A percentile compares a stretch with the other conserved stretches of the same genome.
Evolutionary conservation across 2,113 vertebrate species (phyloP).

Genomic region (Istiophorus platypterus): DNA sequence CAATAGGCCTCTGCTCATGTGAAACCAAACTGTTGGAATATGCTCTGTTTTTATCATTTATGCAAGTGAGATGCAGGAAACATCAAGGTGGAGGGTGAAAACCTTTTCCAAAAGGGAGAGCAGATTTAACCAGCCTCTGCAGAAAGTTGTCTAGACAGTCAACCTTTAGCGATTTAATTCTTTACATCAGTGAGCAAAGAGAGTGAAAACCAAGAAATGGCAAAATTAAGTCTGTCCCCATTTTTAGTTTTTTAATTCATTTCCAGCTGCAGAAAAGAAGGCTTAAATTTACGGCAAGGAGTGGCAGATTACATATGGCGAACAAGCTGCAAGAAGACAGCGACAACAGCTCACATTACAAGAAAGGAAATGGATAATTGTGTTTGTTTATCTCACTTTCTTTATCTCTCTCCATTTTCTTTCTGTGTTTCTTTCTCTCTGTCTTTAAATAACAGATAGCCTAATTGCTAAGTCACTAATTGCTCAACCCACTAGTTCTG

Average conservation of each 20-base stretch:
- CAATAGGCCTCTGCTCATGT: conserved; percentile 2
- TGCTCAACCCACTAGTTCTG: conserved; percentile 22
- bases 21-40: background rate
- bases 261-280: conserved; percentile 13
- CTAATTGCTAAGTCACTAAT: conserved; percentile 43
- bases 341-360: background rate
- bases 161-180: conserved; percentile 29
- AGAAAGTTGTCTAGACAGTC: conserved; percentile 53
- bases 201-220: background rate
- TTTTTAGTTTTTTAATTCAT: conserved; percentile 23
- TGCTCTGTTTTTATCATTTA: conserved; percentile 18
- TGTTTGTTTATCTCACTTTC: conserved; percentile 7
- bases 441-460: conserved; percentile 33
- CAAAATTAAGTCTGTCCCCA: conserved; percentile 12
- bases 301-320: background rate
- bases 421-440: background rate
- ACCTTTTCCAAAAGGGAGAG: conserved; percentile 7
- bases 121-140: background rate
- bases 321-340: conserved; percentile 12
- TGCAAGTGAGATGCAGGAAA: conserved; percentile 12
- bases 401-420: background rate
- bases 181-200: conserved; percentile 11
- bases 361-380: conserved; percentile 20
- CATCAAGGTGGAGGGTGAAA: conserved; percentile 7
- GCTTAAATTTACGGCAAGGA: background rate